Evolutionary conservation across 2,888 invertebrate genomes (phyloP).

Genomic region (Alentia gelatinosa): DNA sequence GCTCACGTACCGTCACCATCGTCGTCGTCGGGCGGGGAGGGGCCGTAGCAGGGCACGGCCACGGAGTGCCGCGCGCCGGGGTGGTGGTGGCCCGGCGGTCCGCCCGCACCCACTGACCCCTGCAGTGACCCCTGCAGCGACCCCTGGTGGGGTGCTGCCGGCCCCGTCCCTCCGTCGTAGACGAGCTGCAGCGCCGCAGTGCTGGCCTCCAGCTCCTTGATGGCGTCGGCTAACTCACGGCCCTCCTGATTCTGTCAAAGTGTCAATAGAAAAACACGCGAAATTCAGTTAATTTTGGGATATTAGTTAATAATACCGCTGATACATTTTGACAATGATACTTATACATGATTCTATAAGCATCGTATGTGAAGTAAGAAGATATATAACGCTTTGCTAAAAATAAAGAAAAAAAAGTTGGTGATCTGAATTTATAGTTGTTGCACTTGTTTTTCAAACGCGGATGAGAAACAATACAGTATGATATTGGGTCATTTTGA

Average conservation of each 20-base stretch:
- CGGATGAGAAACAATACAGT: no score
- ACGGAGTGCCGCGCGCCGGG: slow-evolving; percentile 39
- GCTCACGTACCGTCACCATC: slow-evolving; percentile 35
- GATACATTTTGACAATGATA: no score
- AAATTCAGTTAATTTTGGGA: no score
- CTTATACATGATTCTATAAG: no score
- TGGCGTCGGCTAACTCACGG: slow-evolving; percentile 75
- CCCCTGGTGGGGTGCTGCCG: neutral
- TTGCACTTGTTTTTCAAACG: no score
- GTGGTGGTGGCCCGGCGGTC: neutral
- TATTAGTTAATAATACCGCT: no score
- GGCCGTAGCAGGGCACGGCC: slow-evolving; percentile 29
- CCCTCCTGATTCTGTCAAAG: slow-evolving; percentile 46
- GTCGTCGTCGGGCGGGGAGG: neutral
- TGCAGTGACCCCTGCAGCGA: neutral
- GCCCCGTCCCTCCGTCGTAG: slow-evolving; percentile 63
- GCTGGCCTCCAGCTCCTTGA: slow-evolving; percentile 76
- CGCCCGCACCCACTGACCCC: neutral
- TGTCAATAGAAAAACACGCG: no score
- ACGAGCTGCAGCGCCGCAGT: slow-evolving; percentile 75
- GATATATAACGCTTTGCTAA: no score
- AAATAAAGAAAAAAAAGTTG: no score
- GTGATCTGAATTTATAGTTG: no score
- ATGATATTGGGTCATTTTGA: no score
- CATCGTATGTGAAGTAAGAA: no score